Base-by-base conservation (phyloP, 2,113 vertebrate species). In the Synodontis membranacea region DNA sequence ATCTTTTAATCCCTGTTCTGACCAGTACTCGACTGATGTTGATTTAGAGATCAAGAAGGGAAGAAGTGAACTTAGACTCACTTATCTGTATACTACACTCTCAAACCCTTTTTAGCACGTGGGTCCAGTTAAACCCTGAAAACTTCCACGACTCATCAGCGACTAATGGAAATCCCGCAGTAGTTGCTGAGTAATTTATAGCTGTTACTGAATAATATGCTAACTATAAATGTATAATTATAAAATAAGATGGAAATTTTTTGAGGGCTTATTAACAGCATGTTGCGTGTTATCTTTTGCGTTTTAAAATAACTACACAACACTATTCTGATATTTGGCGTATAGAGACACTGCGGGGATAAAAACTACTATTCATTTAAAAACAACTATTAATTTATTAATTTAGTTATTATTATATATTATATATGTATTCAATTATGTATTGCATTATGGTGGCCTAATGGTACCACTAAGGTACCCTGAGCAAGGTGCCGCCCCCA, bases 1-100 rank as follows among this genome's bases (percentile, higher is more conserved):
- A 91, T 92, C 91, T 89, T 88, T 89, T 91, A 92, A 91, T 91
- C 92, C 66, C 70, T 85, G 84, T 85, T 84, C 66, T 87, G 72
- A 85, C 83, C 72, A 68, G 66, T 48, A 42, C n/a, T 44, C 23
- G 74, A 75, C 56, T 50, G 46, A 76, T 70, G 79, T 21, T 68
- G 54, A 66, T 88, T 78, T 83, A 58, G 39, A 78, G 70, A 85
- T 84, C 88, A 79, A 44, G 48, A 25, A 50, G n/a, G n/a, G 75
- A 75, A 72, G 34, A 44, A 14, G 37, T 75, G 75, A 81, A 64
- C 60, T 28, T 28, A 34, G 34, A 37, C 42, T 80, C 39, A 19
- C 44, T 81, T 64, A 50, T 46, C 28, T 21, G n/a, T 42, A 11
- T 39, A 12, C 4, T 44, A 42, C 21, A 28, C 23, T 74, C 70